Base-by-base conservation (phyloP, 2,113 vertebrate species). In the Piprites chloris region DNA sequence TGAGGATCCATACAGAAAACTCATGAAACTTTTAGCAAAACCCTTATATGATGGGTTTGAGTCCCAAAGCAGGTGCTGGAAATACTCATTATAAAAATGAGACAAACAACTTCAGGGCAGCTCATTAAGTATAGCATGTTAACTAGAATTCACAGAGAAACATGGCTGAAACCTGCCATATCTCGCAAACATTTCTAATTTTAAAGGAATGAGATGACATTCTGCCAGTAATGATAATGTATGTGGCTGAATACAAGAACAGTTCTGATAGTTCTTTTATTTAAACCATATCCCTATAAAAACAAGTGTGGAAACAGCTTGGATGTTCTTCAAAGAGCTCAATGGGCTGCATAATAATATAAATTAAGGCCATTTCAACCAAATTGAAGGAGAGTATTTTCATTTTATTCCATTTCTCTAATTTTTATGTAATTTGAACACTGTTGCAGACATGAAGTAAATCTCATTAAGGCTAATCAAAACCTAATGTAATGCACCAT, bases 271-370 rank as follows among this genome's bases (percentile, higher is more conserved):
- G 87, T 52, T 97, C 86, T 92, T 97, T 97, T 97, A 97, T 97
- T 97, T 95, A 98, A 98, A 97, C 89, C 95, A 97, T 97, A 97
- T 93, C 88, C 79, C 76, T 94, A 90, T 90, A 97, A 96, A 98
- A 97, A 82, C 96, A 94, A 96, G 94, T 93, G 95, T 96, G 93
- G 97, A 97, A 97, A 97, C 68, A 96, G 94, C 72, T 94, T 97
- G 97, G 96, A 96, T 55, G 20, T 53, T 96, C 95, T 97, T 98
- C 97, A 97, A 97, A 97, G 93, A 95, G 96, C 78, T 93, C 96
- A 95, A 63, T 12, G 77, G 95, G 71, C 96, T 97, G 78, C 96
- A 93, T 94, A 98, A 97, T 97, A 96, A 96, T 82, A 97, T 95
- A 94, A 97, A 95, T 97, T 97, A 96, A 95, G 87, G 91, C 94